phyloP scores from a whole-genome alignment of 2,113 vertebrate species.

The Tauraco erythrolophus region DNA sequence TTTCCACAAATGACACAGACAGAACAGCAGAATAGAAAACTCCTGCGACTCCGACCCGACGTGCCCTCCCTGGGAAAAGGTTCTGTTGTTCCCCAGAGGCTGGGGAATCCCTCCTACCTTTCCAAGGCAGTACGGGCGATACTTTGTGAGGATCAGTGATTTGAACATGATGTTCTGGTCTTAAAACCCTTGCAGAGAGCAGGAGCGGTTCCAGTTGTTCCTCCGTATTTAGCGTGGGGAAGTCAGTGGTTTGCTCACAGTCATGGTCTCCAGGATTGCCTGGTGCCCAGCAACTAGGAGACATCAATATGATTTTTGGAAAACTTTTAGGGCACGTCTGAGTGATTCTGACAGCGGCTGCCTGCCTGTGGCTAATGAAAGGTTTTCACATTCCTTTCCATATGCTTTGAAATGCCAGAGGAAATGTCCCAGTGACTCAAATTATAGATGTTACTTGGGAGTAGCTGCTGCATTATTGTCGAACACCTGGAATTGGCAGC shows the following conservation, averaged over 20 bases:
- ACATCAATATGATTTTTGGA: not conserved
- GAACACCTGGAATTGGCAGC: slow-evolving; percentile 60
- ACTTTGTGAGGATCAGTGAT: not conserved
- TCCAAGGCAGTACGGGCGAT: not conserved
- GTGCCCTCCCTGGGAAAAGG: not conserved
- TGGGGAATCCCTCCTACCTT: not conserved
- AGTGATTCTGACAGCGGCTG: not conserved
- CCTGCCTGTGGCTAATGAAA: slow-evolving; percentile 51
- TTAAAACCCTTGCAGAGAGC: slow-evolving; percentile 1
- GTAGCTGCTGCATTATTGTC: slow-evolving; percentile 17
- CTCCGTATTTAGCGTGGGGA: not conserved
- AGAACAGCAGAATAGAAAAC: not conserved
- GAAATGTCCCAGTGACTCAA: slow-evolving; percentile 62
- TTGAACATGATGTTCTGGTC: not conserved
- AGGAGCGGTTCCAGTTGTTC: not conserved
- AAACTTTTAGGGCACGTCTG: not conserved
- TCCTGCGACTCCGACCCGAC: not conserved
- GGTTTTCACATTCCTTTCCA: slow-evolving; percentile 54
- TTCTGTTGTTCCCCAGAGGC: not conserved
- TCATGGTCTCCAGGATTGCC: not conserved
- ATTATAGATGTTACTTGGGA: slow-evolving; percentile 60
- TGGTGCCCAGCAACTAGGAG: not conserved
- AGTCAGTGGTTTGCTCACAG: not conserved
- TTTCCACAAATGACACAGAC: not conserved
- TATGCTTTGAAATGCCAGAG: slow-evolving; percentile 52